Evolutionary conservation across 2,113 vertebrate genomes (phyloP).

Genomic region (Myrmecophaga tridactyla): DNA sequence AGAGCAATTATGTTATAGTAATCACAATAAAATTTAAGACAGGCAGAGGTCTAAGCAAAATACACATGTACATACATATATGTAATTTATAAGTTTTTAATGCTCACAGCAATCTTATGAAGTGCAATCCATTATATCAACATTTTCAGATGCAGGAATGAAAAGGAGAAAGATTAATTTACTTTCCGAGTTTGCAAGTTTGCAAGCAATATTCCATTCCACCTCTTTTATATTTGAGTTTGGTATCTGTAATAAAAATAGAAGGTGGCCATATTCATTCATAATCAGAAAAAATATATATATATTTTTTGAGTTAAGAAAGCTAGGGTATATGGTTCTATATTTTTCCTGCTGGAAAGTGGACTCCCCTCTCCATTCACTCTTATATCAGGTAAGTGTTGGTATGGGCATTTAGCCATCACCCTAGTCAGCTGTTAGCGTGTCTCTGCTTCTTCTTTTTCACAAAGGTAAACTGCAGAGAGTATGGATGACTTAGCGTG

Average conservation of each 20-base stretch:
- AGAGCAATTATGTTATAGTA: background rate
- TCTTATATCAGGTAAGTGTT: background rate
- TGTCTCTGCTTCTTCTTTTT: background rate
- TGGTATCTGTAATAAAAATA: background rate
- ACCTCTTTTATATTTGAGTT: background rate
- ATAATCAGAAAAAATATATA: background rate
- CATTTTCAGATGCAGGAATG: background rate
- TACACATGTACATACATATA: background rate
- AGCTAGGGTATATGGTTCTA: background rate
- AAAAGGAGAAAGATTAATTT: background rate
- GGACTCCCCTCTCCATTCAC: background rate
- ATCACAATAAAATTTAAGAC: background rate
- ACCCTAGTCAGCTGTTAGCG: background rate
- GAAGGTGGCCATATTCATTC: background rate
- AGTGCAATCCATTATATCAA: background rate
- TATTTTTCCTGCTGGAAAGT: background rate
- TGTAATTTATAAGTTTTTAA: background rate
- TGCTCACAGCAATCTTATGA: background rate
- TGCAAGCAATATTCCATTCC: background rate
- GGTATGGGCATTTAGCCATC: background rate
- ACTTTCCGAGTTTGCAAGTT: background rate
- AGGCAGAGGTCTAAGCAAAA: background rate
- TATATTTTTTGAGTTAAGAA: background rate
- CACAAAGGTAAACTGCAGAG: background rate
- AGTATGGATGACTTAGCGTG: background rate